phyloP scores from a whole-genome alignment of 2,888 invertebrate species.

The Bugula neritina region DNA sequence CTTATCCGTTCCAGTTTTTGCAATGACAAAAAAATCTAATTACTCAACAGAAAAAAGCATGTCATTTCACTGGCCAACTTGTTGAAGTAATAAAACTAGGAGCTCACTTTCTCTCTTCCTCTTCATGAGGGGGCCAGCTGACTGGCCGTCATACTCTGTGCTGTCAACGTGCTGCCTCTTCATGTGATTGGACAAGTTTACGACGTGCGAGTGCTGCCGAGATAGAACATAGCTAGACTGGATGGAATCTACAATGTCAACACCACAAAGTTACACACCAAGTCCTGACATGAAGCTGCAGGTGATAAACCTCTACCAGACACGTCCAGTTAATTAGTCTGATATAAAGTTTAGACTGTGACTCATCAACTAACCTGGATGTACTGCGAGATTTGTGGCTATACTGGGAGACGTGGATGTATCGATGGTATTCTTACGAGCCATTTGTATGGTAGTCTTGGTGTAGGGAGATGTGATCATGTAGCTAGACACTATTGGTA shows the following conservation, averaged over 20 bases:
- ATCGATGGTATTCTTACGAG: neutral
- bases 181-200: neutral
- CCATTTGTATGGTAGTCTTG: slow-evolving; percentile 20
- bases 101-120: slow-evolving; percentile 26
- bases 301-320: neutral
- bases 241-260: neutral
- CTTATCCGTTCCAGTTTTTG: too few relatives aligned
- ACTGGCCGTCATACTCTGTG: neutral
- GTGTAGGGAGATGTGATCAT: neutral
- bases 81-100: too few relatives aligned
- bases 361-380: neutral
- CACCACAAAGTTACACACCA: neutral
- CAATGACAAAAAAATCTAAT: too few relatives aligned
- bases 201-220: neutral
- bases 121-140: slow-evolving; percentile 16
- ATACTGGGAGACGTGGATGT: slow-evolving; percentile 13
- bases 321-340: too few relatives aligned
- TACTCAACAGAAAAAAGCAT: too few relatives aligned
- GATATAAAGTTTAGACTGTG: too few relatives aligned
- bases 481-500: slow-evolving; percentile 20
- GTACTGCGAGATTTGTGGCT: neutral
- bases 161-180: neutral
- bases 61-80: too few relatives aligned
- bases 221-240: slow-evolving; percentile 4
- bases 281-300: neutral